Evolutionary conservation across 2,113 vertebrate species (phyloP).

Genomic region (Pollimyrus isidori): DNA sequence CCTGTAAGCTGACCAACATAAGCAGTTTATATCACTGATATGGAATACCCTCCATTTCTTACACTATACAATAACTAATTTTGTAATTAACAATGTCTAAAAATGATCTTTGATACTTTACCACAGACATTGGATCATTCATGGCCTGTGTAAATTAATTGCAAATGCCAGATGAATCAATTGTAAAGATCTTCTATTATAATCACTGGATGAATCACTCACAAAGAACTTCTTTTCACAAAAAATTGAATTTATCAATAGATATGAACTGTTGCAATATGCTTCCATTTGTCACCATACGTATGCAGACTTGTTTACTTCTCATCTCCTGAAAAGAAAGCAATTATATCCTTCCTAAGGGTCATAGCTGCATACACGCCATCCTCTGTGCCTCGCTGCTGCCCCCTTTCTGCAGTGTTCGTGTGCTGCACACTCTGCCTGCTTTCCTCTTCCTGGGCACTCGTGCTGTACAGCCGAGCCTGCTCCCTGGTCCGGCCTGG

Average conservation of each 20-base stretch:
- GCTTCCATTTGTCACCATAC: not conserved
- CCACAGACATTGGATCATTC: not conserved
- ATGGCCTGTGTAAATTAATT: not conserved
- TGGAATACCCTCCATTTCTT: not conserved
- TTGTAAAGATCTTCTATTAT: not conserved
- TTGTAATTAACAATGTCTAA: not conserved
- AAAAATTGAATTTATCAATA: not conserved
- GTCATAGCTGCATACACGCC: not conserved
- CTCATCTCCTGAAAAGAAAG: not conserved
- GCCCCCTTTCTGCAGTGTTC: conserved; percentile 43
- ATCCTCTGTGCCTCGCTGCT: not conserved
- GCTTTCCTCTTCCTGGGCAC: conserved; percentile 67
- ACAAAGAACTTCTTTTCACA: not conserved
- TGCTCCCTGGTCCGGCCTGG: conserved; percentile 61
- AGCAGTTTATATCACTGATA: not conserved
- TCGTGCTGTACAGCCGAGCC: conserved; percentile 65
- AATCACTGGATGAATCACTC: not conserved
- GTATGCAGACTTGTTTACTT: not conserved
- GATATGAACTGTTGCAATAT: not conserved
- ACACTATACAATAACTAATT: not conserved
- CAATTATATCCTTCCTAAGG: not conserved
- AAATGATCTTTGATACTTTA: not conserved
- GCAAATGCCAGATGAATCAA: not conserved
- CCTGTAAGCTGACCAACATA: not conserved
- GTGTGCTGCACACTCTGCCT: conserved; percentile 67